These are phyloP conservation scores for Steatornis caripensis DNA, from an alignment of 2,113 vertebrate species.

Conservation along the genomic window DNA sequence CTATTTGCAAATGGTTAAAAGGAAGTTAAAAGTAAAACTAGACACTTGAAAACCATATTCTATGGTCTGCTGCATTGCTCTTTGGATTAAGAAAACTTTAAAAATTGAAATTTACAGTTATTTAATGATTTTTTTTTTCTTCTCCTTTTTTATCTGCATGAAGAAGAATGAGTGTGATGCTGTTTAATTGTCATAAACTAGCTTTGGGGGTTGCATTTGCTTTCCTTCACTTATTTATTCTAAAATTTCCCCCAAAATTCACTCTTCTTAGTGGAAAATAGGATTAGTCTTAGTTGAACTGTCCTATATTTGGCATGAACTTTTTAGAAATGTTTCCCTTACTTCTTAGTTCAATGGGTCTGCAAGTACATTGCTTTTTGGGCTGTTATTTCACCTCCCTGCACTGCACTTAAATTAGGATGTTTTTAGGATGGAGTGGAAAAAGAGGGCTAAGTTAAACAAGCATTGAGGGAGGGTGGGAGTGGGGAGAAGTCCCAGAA, in stretches of 20 bases:
- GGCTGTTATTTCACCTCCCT: not conserved
- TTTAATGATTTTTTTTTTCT: not conserved
- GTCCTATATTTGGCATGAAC: not conserved
- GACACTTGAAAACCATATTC: not conserved
- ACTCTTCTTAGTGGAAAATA: not conserved
- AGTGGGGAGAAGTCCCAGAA: not conserved
- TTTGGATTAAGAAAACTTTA: not conserved
- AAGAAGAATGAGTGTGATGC: not conserved
- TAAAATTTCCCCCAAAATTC: not conserved
- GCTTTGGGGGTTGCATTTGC: not conserved
- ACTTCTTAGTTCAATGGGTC: not conserved
- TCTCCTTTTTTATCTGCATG: not conserved
- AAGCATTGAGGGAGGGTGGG: not conserved
- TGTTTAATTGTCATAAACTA: not conserved
- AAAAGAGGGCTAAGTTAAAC: not conserved
- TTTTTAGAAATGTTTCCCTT: not conserved
- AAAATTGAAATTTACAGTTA: not conserved
- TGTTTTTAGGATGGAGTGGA: not conserved
- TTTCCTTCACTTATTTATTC: not conserved
- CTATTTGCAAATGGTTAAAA: not conserved
- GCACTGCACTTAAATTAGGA: not conserved
- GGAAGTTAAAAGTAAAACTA: not conserved
- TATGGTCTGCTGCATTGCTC: not conserved
- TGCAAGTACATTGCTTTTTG: not conserved
- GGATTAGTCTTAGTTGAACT: not conserved